Evolutionary conservation across 2,113 vertebrate species (phyloP).

Genomic region (Pogona vitticeps): DNA sequence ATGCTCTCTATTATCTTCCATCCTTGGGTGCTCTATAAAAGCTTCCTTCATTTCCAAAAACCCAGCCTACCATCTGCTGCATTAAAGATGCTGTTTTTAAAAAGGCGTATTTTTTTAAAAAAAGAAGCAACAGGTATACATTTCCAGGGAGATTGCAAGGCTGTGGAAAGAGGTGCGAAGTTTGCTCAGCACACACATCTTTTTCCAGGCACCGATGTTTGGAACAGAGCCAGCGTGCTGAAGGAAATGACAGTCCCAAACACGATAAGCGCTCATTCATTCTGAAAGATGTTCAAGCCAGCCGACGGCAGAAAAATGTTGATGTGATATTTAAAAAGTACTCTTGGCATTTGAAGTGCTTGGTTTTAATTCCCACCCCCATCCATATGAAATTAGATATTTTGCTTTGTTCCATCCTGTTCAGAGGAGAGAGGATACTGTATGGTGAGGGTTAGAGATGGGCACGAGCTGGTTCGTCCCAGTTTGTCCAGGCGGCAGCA

Average conservation of each 20-base stretch:
- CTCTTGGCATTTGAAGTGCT: neutral
- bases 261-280: neutral
- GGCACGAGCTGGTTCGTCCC: too few species aligned
- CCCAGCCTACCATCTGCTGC: neutral
- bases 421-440: too few species aligned
- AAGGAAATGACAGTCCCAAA: neutral
- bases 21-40: neutral
- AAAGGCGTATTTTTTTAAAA: neutral
- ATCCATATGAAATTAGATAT: neutral
- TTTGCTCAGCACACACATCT: neutral
- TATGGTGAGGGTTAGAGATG: too few species aligned
- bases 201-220: neutral
- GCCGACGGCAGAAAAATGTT: neutral
- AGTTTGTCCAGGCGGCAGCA: too few species aligned
- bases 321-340: neutral
- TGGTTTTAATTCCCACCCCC: neutral
- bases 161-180: neutral
- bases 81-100: neutral
- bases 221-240: neutral
- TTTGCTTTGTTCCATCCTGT: neutral
- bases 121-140: neutral
- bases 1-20: neutral
- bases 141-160: neutral
- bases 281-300: neutral
- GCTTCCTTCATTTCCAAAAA: neutral